phyloP scores from a whole-genome alignment of 35 echinoderm and acorn worm species.

The Apostichopus californicus region DNA sequence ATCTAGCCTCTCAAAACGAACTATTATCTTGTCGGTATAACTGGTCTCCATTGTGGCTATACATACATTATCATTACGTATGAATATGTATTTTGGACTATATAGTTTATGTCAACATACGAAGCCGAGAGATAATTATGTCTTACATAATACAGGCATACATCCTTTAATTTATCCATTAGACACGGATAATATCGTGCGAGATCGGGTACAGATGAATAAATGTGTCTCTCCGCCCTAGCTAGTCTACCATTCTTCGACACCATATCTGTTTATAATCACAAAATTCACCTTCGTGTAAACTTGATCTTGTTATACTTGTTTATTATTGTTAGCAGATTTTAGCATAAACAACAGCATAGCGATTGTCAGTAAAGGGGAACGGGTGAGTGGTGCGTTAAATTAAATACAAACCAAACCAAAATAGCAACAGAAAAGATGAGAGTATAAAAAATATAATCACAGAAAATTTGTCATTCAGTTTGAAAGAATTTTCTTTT shows the following conservation, averaged over 20 bases:
- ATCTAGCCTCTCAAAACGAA: too few species aligned
- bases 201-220: background rate
- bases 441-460: too few species aligned
- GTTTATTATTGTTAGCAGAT: background rate
- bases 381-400: background rate
- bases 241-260: background rate
- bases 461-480: too few species aligned
- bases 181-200: slow-evolving; percentile 1
- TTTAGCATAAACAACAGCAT: background rate
- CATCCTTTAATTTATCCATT: background rate
- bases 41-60: too few species aligned
- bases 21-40: too few species aligned
- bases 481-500: too few species aligned
- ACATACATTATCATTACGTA: too few species aligned
- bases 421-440: too few species aligned
- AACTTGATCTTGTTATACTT: background rate
- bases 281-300: background rate
- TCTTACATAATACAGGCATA: too few species aligned
- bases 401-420: background rate
- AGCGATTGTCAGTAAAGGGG: background rate
- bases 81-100: too few species aligned
- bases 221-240: background rate
- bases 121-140: too few species aligned
- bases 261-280: background rate
- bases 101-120: too few species aligned